Evolutionary conservation across 2,113 vertebrate species (phyloP), one percentile per base, ranked within the genome.

Genomic region (Falco punctatus): DNA sequence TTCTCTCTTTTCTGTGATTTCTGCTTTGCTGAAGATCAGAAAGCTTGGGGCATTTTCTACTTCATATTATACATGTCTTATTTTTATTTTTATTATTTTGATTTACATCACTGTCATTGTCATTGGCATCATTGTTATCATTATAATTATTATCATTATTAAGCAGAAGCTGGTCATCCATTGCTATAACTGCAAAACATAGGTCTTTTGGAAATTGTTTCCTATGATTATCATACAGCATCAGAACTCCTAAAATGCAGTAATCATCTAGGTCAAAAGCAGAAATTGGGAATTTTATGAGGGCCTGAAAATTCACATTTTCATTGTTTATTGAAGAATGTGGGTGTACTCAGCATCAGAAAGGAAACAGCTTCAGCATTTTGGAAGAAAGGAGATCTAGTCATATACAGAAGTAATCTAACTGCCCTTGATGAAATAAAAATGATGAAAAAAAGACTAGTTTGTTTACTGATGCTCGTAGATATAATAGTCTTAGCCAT

Each of bases 221-320:
- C 28, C 77, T 46, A 32, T 48, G 55, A 46, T 71, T 94, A 92
- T 81, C 64, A 87, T 10, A 32, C 30, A 78, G 13, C 48, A 46
- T 89, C 51, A 91, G 74, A 91, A 81, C 62, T 66, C 51, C 84
- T 67, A 71, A 94, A 92, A 92, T 61, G 4, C 3, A 74, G 69
- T 80, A 51, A 82, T 55, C 7, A n/a, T 38, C 92, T 93, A 86
- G 85, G 15, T 2, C 54, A 20, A 82, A 65, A 40, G 26, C 5
- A 81, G 51, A 81, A 78, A 65, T 7, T 19, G 5, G 11, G 24
- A 54, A 52, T 79, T 65, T 87, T 44, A 12, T 23, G 11, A 70
- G 44, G 13, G 3, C 52, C 26, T 77, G 13, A 66, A 70, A 75
- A 9, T 28, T 88, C 46, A 46, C 17, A 26, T 75, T 87, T 59